These are phyloP conservation scores for Odobenus rosmarus DNA, from an alignment of 2,113 vertebrate genomes.

Conservation along the genomic window DNA sequence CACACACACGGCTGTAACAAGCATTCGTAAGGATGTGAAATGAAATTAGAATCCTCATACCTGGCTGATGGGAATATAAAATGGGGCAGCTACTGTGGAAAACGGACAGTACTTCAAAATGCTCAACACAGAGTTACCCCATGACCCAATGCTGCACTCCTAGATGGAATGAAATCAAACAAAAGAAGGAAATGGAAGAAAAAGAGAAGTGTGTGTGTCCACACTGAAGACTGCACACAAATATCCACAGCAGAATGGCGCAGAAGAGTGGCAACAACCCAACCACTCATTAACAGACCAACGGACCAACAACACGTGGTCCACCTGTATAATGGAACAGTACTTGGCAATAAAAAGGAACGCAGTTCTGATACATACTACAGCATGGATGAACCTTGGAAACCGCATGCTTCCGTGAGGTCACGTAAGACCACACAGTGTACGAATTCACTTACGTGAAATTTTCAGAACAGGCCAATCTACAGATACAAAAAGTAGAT, in stretches of 20 bases:
- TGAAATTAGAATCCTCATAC: not conserved
- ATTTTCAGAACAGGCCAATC: not conserved
- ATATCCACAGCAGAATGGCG: not conserved
- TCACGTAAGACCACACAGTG: not conserved
- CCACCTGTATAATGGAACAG: not conserved
- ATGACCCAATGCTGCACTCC: not conserved
- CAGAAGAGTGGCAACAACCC: not conserved
- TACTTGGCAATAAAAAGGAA: not conserved
- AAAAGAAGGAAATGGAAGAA: not conserved
- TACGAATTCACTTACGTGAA: not conserved
- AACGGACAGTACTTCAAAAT: not conserved
- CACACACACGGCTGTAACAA: not conserved
- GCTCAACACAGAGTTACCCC: not conserved
- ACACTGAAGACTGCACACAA: not conserved
- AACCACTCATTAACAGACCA: not conserved
- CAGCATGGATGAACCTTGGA: not conserved
- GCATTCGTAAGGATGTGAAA: not conserved
- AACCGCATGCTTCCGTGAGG: not conserved
- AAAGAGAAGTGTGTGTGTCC: not conserved
- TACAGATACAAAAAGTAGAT: not conserved
- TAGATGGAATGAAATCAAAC: not conserved
- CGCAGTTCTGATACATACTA: not conserved
- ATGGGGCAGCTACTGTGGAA: not conserved
- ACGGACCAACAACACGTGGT: accelerated
- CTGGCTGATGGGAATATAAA: not conserved